Conservation (phyloP, 1,140 invertebrate species). For the Aradophagus sp. region DNA sequence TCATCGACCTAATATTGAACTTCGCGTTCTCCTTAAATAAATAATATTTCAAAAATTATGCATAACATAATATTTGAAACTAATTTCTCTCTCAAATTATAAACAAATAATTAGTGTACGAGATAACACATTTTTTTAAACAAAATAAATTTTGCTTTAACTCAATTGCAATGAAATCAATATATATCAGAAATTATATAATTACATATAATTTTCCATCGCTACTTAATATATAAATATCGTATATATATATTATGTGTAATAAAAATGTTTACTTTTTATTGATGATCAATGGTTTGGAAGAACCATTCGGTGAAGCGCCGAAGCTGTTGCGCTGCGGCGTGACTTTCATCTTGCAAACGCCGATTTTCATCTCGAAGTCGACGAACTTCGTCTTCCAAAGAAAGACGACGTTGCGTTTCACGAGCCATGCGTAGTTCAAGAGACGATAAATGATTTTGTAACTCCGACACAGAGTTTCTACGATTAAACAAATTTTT, state of each 20-base stretch:
- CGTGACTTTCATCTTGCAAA: constrained; percentile 90
- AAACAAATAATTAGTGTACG: too few species aligned
- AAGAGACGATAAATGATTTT: constrained; percentile 79
- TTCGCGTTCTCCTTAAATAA: too few species aligned
- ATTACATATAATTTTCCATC: constrained; percentile 26
- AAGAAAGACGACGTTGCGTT: constrained; percentile 77
- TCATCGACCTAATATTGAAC: too few species aligned
- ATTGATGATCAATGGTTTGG: constrained; percentile 87
- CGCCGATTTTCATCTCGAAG: constrained; percentile 89
- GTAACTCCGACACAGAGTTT: constrained; percentile 76
- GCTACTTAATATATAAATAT: constrained; percentile 26
- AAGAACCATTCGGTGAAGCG: constrained; percentile 96
- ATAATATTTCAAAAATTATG: constrained; percentile 39
- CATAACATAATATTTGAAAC: constrained; percentile 24
- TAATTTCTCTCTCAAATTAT: neutral
- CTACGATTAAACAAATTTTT: constrained; percentile 47
- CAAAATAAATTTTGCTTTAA: neutral
- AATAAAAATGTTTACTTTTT: constrained; percentile 37
- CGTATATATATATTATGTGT: constrained; percentile 17
- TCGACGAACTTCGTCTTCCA: constrained; percentile 84
- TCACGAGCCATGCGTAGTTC: constrained; percentile 80
- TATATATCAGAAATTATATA: constrained; percentile 35
- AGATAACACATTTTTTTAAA: too few species aligned
- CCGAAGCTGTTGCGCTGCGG: constrained; percentile 89
- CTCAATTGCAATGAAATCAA: neutral